Evolutionary conservation across 1,140 invertebrate species (phyloP), one percentile per base, ranked within the genome.

Genomic region (Aphis craccivora): DNA sequence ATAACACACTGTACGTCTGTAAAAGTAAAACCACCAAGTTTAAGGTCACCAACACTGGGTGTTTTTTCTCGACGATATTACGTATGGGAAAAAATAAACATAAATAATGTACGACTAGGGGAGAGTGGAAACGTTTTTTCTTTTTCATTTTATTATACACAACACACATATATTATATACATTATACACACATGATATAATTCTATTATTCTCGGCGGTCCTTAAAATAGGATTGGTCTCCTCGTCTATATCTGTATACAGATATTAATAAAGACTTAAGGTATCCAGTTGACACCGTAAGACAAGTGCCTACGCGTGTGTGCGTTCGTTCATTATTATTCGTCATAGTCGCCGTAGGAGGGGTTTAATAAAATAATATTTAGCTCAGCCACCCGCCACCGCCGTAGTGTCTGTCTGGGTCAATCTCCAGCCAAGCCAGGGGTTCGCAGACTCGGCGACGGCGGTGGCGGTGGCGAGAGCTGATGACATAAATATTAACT

Each of bases 351-450:
- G 4, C 14, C 11, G 51, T 67, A 35, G 55, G 45, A 90, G 55
- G 48, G 51, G 51, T 35, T 90, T 90, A 90, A 90, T 90, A 55
- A 90, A 90, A 67, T 40, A 40, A 90, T 40, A 90, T 55, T 90
- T 51, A 76, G 60, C 60, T 76, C 60, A 76, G 30, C 60, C 60
- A 55, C 30, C 30, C 51, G 40, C 35, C 51, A 37, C 37, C 25
- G 35, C 55, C 30, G 22, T 40, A 35, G 40, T 90, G 51, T 55
- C 89, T 90, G 89, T 67, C 55, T 67, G 89, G 51, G 55, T 90
- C 51, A 90, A 55, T 67, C 89, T 55, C 89, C 89, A 40, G 55
- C 35, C 40, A 23, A 23, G 35, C 22, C 89, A 55, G 89, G 51
- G 55, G 84, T 86, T 86, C 84, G 40, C 37, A 86, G 84, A 86